Evolutionary conservation across 2,797 vertebrate genomes (phyloP).

Genomic region (Pitangus sulphuratus): DNA sequence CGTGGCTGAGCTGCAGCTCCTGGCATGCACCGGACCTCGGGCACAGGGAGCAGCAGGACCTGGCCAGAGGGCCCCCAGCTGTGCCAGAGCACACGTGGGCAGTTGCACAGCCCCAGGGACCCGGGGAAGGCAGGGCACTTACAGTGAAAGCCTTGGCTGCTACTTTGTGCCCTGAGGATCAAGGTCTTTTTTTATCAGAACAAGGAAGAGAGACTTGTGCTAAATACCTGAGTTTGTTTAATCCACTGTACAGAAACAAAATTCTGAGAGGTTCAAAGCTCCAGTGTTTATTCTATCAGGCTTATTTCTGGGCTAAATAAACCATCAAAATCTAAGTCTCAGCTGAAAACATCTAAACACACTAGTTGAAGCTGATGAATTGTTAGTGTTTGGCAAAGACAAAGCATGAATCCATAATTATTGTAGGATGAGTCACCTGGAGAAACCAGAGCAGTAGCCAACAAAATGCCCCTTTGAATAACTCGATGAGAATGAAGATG

Average conservation of each 20-base stretch:
- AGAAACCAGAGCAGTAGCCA: slow-evolving; percentile 22
- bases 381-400: background rate
- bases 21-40: rapidly evolving
- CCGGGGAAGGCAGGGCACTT: background rate
- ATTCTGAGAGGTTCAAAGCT: slow-evolving; percentile 9
- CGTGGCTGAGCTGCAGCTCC: background rate
- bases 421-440: slow-evolving; percentile 41
- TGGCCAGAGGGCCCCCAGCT: background rate
- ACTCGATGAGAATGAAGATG: background rate
- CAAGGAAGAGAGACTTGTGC: background rate
- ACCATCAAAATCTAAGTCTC: background rate
- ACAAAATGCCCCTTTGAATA: background rate
- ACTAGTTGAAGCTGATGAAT: background rate
- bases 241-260: background rate
- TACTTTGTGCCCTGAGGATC: background rate
- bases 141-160: rapidly evolving
- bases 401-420: slow-evolving; percentile 10
- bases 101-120: background rate
- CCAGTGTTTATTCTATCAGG: slow-evolving; percentile 5
- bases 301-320: slow-evolving; percentile 36
- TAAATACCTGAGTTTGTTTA: slow-evolving; percentile 7
- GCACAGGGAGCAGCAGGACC: background rate
- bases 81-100: rapidly evolving
- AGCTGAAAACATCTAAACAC: background rate
- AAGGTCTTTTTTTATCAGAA: background rate